Conservation (phyloP, 2,888 invertebrate genomes). For the Heteropelma amictum region DNA sequence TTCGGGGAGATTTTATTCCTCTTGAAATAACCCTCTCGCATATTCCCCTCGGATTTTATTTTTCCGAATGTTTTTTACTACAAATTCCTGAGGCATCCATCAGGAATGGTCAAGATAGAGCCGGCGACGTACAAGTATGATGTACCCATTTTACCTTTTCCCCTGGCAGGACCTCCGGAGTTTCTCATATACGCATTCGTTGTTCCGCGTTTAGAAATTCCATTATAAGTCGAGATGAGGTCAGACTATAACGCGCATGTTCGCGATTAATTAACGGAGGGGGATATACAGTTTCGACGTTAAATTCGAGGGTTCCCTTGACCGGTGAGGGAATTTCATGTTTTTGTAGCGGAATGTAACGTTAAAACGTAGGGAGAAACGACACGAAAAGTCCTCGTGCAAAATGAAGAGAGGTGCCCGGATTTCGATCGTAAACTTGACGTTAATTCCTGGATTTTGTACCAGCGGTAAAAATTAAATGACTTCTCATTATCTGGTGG, state of each 20-base stretch:
- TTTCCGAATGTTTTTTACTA: constrained; percentile 28
- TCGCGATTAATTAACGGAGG: constrained; percentile 59
- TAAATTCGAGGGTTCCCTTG: constrained; percentile 25
- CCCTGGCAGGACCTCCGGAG: background rate
- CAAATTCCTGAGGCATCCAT: constrained; percentile 40
- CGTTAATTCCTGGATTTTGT: constrained; percentile 50
- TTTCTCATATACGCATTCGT: constrained; percentile 6
- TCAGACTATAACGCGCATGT: constrained; percentile 54
- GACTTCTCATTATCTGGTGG: constrained; percentile 3
- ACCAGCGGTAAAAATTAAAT: constrained; percentile 14
- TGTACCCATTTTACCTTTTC: constrained; percentile 6
- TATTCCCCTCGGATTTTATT: no score
- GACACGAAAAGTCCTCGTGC: constrained; percentile 9
- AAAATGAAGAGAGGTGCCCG: constrained; percentile 2
- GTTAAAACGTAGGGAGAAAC: constrained; percentile 5
- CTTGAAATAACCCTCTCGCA: no score
- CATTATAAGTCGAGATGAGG: constrained; percentile 69
- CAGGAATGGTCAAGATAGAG: background rate
- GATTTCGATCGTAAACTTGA: constrained; percentile 52
- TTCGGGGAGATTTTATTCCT: constrained; percentile 21
- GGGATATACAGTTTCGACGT: constrained; percentile 36
- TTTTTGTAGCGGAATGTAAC: constrained; percentile 39
- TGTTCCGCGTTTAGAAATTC: constrained; percentile 71
- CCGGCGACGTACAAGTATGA: constrained; percentile 3
- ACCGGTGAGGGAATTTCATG: constrained; percentile 29